phyloP scores from a whole-genome alignment of 2,888 invertebrate species.

The Stenurella melanura region DNA sequence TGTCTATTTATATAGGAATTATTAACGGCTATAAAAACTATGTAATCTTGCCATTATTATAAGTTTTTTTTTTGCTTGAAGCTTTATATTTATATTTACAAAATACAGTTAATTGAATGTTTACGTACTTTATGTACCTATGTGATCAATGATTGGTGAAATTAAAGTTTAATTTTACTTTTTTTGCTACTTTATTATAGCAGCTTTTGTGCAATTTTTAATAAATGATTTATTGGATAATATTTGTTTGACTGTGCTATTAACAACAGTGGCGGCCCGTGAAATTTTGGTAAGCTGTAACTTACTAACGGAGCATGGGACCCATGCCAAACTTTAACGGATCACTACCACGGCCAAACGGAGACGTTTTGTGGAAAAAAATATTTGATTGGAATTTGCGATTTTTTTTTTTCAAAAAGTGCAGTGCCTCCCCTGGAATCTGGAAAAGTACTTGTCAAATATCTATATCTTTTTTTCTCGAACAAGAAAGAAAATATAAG shows the following conservation, averaged over 20 bases:
- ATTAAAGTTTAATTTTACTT: slow-evolving; percentile 26
- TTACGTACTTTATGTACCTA: slow-evolving; percentile 48
- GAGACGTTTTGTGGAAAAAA: too few relatives aligned
- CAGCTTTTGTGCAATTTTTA: slow-evolving; percentile 61
- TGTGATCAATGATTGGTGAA: slow-evolving; percentile 49
- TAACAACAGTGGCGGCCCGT: too few relatives aligned
- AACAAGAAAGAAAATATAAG: too few relatives aligned
- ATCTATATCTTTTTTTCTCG: too few relatives aligned
- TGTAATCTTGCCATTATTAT: slow-evolving; percentile 51
- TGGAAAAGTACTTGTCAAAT: too few relatives aligned
- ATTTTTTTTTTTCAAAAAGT: too few relatives aligned
- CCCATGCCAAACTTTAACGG: too few relatives aligned
- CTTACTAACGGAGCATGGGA: too few relatives aligned
- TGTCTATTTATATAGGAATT: slow-evolving; percentile 32
- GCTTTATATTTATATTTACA: slow-evolving; percentile 40
- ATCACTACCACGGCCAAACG: too few relatives aligned
- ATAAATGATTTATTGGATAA: slow-evolving; percentile 35
- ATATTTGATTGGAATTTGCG: too few relatives aligned
- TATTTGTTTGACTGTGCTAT: background rate
- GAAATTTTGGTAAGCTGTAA: too few relatives aligned
- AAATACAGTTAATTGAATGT: slow-evolving; percentile 31
- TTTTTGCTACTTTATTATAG: slow-evolving; percentile 37
- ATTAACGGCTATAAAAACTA: slow-evolving; percentile 34
- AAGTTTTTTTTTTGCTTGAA: slow-evolving; percentile 50
- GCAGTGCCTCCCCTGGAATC: too few relatives aligned